Percentiles rank a stretch among this genome's conserved stretches.
Evolutionary conservation across 2,888 invertebrate species (phyloP).

Genomic region (Calameuta idolon): DNA sequence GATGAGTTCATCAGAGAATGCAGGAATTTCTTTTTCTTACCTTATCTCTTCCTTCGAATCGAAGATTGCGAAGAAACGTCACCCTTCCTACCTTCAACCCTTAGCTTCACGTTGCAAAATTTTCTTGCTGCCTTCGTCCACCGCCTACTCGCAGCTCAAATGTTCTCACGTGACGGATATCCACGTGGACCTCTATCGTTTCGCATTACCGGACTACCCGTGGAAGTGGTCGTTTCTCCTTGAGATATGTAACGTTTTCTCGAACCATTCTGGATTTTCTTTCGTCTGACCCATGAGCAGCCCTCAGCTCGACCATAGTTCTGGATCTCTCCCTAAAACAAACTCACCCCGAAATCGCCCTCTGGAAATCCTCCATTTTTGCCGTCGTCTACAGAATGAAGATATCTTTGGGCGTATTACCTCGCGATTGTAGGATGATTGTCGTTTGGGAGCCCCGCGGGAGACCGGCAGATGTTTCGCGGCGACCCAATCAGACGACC

Average conservation of each 20-base stretch:
- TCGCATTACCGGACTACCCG: not conserved
- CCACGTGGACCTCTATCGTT: not conserved
- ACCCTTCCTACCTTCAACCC: not conserved
- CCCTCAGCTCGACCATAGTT: not conserved
- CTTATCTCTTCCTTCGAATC: not conserved
- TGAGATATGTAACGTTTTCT: not conserved
- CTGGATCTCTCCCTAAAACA: not conserved
- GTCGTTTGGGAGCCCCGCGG: conserved; percentile 66
- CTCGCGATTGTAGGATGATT: conserved; percentile 64
- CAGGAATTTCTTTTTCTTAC: not conserved
- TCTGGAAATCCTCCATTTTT: conserved; percentile 40
- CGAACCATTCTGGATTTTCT: not conserved
- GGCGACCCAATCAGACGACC: conserved; percentile 66
- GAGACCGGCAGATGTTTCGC: conserved; percentile 66
- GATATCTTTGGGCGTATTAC: conserved; percentile 65
- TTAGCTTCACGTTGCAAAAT: not conserved
- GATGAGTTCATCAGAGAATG: not conserved
- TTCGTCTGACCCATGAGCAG: not conserved
- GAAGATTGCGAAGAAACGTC: not conserved
- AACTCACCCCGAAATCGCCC: not conserved
- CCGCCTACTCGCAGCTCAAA: not conserved
- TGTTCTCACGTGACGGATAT: not conserved
- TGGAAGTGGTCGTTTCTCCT: not conserved
- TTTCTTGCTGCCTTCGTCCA: not conserved
- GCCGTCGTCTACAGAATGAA: conserved; percentile 49